Conservation (phyloP, 1,140 invertebrate species). For the Apis cerana region DNA sequence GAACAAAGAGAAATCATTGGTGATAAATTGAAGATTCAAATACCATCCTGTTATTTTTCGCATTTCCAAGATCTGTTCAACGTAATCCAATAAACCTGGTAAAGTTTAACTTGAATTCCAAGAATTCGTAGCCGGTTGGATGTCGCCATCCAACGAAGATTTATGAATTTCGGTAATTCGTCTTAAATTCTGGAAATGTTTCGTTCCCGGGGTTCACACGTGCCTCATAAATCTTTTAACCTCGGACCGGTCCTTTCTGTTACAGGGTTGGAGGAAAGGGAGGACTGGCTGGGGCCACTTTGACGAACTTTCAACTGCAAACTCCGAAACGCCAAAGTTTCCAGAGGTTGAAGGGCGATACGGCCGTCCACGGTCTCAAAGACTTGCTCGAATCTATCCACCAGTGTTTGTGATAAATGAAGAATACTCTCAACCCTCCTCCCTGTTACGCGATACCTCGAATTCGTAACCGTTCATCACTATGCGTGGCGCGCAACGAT, state of each 20-base stretch:
- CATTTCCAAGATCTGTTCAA: neutral
- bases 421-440: neutral
- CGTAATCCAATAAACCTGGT: neutral
- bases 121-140: neutral
- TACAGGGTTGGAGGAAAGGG: conserved; percentile 23
- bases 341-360: neutral
- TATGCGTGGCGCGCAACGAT: neutral
- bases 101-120: neutral
- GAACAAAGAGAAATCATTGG: neutral
- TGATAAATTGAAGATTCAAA: neutral
- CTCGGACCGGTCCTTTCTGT: conserved; percentile 37
- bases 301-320: conserved; percentile 28
- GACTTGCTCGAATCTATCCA: neutral
- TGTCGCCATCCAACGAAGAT: neutral
- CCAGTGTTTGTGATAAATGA: conserved; percentile 21
- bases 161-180: conserved; percentile 22
- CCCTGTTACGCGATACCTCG: neutral
- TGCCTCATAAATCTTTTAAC: conserved; percentile 35
- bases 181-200: conserved; percentile 4
- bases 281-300: neutral
- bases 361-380: neutral
- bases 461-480: conserved; percentile 5
- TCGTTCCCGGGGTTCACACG: neutral
- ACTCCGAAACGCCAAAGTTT: conserved; percentile 16
- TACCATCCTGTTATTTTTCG: neutral